Evolutionary conservation across 2,797 vertebrate genomes (phyloP).

Genomic region (Eulemur albifrons): DNA sequence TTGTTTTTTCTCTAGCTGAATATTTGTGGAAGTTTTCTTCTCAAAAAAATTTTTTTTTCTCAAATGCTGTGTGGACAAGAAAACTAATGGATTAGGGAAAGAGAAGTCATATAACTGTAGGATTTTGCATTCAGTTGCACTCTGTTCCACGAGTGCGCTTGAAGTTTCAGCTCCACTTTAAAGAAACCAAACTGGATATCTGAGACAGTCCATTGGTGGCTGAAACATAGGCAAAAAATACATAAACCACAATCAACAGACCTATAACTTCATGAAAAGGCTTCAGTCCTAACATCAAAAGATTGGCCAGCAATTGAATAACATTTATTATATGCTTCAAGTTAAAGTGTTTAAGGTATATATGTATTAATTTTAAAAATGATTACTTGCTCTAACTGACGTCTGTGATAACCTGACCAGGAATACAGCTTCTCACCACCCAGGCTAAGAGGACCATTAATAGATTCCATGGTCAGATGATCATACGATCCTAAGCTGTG

Average conservation of each 20-base stretch:
- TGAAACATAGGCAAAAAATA: not conserved
- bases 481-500: not conserved
- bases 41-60: not conserved
- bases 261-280: not conserved
- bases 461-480: accelerated
- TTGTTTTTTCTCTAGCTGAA: not conserved
- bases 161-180: not conserved
- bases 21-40: not conserved
- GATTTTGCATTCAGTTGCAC: not conserved
- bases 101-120: not conserved
- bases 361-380: not conserved
- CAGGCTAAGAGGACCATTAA: not conserved
- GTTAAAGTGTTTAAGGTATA: not conserved
- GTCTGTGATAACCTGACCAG: not conserved
- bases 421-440: not conserved
- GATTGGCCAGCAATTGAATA: not conserved
- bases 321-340: not conserved
- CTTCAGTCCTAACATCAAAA: not conserved
- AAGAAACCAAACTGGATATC: not conserved
- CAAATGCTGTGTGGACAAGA: not conserved
- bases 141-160: not conserved
- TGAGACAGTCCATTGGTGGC: not conserved
- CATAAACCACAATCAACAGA: not conserved
- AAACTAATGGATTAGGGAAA: not conserved
- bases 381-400: not conserved